phyloP scores from a whole-genome alignment of 2,113 vertebrate genomes.

The Todiramphus chloris region DNA sequence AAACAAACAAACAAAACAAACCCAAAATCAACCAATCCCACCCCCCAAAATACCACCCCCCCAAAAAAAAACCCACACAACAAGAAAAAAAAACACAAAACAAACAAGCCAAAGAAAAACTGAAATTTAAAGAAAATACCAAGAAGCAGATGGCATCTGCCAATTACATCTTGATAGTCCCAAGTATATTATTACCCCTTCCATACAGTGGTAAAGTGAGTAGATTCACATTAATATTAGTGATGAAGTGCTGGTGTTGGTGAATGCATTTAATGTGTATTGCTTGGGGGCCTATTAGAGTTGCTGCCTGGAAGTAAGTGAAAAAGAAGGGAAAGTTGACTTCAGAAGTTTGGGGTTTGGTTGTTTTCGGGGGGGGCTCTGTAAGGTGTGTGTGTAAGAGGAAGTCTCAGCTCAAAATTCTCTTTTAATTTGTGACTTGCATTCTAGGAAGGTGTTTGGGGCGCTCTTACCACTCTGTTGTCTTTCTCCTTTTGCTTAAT shows the following conservation, averaged over 20 bases:
- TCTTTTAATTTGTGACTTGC: neutral
- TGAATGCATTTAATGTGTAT: neutral
- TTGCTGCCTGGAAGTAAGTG: neutral
- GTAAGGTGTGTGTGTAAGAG: neutral
- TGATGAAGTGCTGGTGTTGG: neutral
- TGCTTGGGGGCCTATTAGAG: neutral
- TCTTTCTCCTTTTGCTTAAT: neutral
- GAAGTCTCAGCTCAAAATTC: neutral
- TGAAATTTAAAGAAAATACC: neutral
- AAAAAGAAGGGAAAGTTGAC: neutral
- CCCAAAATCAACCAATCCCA: too few species aligned
- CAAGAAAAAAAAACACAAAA: neutral
- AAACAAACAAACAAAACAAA: too few species aligned
- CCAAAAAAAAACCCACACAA: too few species aligned
- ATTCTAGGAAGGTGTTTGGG: neutral
- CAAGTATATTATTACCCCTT: too few species aligned
- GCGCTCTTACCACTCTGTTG: neutral
- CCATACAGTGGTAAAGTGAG: neutral
- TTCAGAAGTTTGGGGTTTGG: neutral
- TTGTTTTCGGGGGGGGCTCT: neutral
- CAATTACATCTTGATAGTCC: neutral
- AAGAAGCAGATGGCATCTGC: neutral
- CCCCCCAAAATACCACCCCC: too few species aligned
- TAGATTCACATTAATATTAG: neutral
- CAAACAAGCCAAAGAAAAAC: neutral